phyloP scores from a whole-genome alignment of 2,888 invertebrate species.

The Scaptomyza tumidula region DNA sequence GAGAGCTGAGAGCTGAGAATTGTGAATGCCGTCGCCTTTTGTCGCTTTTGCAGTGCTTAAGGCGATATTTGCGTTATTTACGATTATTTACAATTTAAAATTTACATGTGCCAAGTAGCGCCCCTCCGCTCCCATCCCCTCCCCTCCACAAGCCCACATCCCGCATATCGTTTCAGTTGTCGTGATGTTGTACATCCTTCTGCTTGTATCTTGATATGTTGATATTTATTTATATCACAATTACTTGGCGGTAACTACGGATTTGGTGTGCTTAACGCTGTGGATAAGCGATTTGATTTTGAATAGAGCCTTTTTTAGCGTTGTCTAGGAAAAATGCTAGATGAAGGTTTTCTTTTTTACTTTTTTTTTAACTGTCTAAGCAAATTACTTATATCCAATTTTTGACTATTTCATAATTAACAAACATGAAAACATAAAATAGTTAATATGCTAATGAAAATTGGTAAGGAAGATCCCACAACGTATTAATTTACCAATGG shows the following conservation, averaged over 20 bases:
- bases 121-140: constrained; percentile 3
- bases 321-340: background rate
- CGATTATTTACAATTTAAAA: constrained; percentile 82
- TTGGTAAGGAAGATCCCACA: too few relatives aligned
- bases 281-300: constrained; percentile 26
- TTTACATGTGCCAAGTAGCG: constrained; percentile 67
- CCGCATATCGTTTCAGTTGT: constrained; percentile 5
- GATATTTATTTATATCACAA: constrained; percentile 74
- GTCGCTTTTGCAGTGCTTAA: constrained; percentile 72
- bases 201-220: constrained; percentile 76
- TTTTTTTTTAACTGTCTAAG: too few relatives aligned
- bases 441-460: too few relatives aligned
- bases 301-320: background rate
- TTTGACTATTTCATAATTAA: too few relatives aligned
- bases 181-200: constrained; percentile 53
- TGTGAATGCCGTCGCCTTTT: constrained; percentile 59
- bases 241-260: constrained; percentile 56
- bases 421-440: too few relatives aligned
- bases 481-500: too few relatives aligned
- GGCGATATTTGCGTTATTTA: constrained; percentile 83
- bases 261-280: constrained; percentile 47
- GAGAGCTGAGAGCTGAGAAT: constrained; percentile 26
- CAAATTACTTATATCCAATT: too few relatives aligned
- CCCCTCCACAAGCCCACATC: background rate
- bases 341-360: too few relatives aligned